These are phyloP conservation scores for Rhincodon typus DNA, from an alignment of 2,797 vertebrate species.

Conservation along the genomic window DNA sequence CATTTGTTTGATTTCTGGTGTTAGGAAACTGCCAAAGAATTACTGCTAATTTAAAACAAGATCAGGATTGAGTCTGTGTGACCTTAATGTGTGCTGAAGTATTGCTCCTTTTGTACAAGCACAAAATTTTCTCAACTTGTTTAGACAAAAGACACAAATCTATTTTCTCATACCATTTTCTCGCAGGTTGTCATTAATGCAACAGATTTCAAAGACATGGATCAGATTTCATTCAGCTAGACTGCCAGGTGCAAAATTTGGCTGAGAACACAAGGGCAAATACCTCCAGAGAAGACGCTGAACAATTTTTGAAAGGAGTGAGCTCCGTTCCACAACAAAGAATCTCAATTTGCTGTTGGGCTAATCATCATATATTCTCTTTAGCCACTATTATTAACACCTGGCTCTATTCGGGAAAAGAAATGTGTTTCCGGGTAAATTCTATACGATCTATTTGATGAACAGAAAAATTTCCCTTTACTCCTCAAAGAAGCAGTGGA, in stretches of 20 bases:
- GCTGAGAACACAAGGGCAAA: slow-evolving; percentile 45
- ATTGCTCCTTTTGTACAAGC: not conserved
- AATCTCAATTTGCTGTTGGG: not conserved
- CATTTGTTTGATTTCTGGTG: slow-evolving; percentile 5
- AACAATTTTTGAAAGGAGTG: slow-evolving; percentile 27
- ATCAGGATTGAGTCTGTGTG: not conserved
- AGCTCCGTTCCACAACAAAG: slow-evolving; percentile 18
- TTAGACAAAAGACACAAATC: slow-evolving; percentile 56
- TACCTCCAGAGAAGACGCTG: slow-evolving; percentile 33
- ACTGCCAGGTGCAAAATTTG: slow-evolving; percentile 51
- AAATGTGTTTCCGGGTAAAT: not conserved
- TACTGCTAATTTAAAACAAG: not conserved
- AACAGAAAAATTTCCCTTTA: not conserved
- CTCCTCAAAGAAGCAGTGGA: not conserved
- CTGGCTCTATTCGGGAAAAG: not conserved
- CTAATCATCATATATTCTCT: slow-evolving; percentile 2
- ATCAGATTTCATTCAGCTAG: slow-evolving; percentile 27
- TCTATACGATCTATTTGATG: not conserved
- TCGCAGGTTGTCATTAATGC: slow-evolving; percentile 55
- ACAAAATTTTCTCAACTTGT: slow-evolving; percentile 49
- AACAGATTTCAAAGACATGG: slow-evolving; percentile 32
- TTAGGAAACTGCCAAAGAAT: not conserved
- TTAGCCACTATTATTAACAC: not conserved
- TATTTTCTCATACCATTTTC: slow-evolving; percentile 59
- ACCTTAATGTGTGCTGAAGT: slow-evolving; percentile 10